These are phyloP conservation scores for Acrossocheilus fasciatus DNA, from an alignment of 2,797 vertebrate species.

Conservation along the genomic window DNA sequence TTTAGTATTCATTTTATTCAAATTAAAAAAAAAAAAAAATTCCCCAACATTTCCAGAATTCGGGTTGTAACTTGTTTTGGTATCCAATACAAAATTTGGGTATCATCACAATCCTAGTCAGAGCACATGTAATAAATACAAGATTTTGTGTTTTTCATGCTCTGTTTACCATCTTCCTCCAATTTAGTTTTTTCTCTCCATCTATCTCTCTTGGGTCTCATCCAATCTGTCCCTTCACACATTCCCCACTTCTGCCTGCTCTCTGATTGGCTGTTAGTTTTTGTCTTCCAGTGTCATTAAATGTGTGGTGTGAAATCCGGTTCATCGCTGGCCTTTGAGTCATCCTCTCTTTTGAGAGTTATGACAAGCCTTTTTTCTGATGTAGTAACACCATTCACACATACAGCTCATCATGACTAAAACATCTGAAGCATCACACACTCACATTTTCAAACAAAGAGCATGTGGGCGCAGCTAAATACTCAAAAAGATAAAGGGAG, in stretches of 20 bases:
- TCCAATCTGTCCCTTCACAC: slow-evolving; percentile 8
- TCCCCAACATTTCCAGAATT: too few relatives aligned
- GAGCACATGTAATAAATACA: background rate
- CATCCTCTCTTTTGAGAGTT: background rate
- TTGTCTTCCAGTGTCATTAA: slow-evolving; percentile 9
- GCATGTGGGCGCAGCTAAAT: background rate
- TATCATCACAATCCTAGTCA: background rate
- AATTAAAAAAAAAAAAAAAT: too few relatives aligned
- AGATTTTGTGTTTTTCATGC: background rate
- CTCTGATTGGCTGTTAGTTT: background rate
- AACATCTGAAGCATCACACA: background rate
- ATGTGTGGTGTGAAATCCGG: slow-evolving; percentile 16
- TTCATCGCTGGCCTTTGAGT: slow-evolving; percentile 28
- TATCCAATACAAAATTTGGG: too few relatives aligned
- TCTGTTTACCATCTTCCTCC: background rate
- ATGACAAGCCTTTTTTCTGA: background rate
- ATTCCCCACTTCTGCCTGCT: background rate
- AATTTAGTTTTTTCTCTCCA: background rate
- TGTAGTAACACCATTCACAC: slow-evolving; percentile 20
- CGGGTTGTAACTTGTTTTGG: background rate
- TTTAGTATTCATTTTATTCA: too few relatives aligned
- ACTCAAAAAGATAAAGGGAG: background rate
- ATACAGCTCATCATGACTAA: background rate
- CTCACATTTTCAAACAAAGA: background rate
- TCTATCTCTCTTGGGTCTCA: background rate